Percentiles rank a stretch among this genome's conserved stretches.
Conservation (phyloP, 2,888 invertebrate species). For the Diloba caeruleocephala region DNA sequence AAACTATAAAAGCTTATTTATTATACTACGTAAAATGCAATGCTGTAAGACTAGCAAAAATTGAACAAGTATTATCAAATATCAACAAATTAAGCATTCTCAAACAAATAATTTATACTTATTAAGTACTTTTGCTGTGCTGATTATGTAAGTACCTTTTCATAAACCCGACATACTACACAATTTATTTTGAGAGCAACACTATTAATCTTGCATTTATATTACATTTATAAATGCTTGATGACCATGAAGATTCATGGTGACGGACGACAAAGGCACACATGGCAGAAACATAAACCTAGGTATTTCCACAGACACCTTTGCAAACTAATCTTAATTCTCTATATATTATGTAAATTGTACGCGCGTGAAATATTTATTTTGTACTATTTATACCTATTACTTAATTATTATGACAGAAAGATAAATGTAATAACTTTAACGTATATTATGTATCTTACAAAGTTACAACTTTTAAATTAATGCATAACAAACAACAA, state of each 20-base stretch:
- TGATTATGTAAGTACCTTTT: slow-evolving; percentile 4
- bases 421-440: not conserved
- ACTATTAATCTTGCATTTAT: too few species aligned
- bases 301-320: too few species aligned
- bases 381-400: slow-evolving; percentile 33
- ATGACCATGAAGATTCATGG: too few species aligned
- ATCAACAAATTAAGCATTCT: slow-evolving; percentile 4
- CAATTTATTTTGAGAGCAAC: too few species aligned
- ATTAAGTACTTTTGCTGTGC: slow-evolving; percentile 10
- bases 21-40: slow-evolving; percentile 31
- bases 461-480: too few species aligned
- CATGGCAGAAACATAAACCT: slow-evolving; percentile 16
- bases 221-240: slow-evolving; percentile 5
- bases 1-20: too few species aligned
- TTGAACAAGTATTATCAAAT: too few species aligned
- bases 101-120: not conserved
- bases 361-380: slow-evolving; percentile 8
- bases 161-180: too few species aligned
- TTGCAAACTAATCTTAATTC: too few species aligned
- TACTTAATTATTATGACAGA: not conserved
- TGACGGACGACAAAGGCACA: slow-evolving; percentile 31
- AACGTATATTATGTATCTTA: not conserved
- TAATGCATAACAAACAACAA: not conserved
- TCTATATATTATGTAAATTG: not conserved
- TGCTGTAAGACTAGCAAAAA: slow-evolving; percentile 44